These are phyloP conservation scores for Subacronicta megacephala DNA, from an alignment of 2,888 invertebrate genomes.

Conservation along the genomic window DNA sequence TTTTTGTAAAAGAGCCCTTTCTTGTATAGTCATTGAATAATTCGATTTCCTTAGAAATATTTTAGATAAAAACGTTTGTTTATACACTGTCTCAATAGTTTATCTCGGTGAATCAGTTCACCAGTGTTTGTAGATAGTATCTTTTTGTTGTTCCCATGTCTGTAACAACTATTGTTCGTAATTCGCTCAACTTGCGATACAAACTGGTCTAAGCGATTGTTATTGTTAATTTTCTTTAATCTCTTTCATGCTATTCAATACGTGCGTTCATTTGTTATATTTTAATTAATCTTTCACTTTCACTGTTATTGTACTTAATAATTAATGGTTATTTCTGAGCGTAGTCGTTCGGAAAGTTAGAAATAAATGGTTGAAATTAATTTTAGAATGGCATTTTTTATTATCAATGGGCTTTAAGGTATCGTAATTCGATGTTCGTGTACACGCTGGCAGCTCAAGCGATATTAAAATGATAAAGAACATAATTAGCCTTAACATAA, in stretches of 20 bases:
- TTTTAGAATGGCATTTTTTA: conserved; percentile 16
- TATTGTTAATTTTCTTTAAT: conserved; percentile 62
- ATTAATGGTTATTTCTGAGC: conserved; percentile 38
- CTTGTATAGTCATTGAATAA: neutral
- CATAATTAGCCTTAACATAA: conserved; percentile 18
- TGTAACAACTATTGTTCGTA: conserved; percentile 69
- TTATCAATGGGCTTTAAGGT: conserved; percentile 5
- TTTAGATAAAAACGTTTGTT: conserved; percentile 18
- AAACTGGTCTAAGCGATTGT: conserved; percentile 63
- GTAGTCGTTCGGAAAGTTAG: conserved; percentile 16
- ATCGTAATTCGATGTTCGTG: conserved; percentile 10
- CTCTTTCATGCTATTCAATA: conserved; percentile 65
- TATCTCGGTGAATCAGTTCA: conserved; percentile 45
- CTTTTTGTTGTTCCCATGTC: conserved; percentile 56
- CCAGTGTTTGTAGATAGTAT: conserved; percentile 60
- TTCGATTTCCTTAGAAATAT: conserved; percentile 1
- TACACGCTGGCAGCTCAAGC: conserved; percentile 5
- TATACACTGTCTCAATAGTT: conserved; percentile 27
- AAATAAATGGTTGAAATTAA: conserved; percentile 39
- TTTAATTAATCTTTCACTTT: conserved; percentile 79
- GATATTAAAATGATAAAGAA: conserved; percentile 14
- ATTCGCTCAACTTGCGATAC: conserved; percentile 63
- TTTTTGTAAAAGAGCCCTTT: conserved; percentile 6
- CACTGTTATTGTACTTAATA: conserved; percentile 62
- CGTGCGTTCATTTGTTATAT: conserved; percentile 72